Conservation (phyloP, 2,113 vertebrate species). For the Paralichthys olivaceus region DNA sequence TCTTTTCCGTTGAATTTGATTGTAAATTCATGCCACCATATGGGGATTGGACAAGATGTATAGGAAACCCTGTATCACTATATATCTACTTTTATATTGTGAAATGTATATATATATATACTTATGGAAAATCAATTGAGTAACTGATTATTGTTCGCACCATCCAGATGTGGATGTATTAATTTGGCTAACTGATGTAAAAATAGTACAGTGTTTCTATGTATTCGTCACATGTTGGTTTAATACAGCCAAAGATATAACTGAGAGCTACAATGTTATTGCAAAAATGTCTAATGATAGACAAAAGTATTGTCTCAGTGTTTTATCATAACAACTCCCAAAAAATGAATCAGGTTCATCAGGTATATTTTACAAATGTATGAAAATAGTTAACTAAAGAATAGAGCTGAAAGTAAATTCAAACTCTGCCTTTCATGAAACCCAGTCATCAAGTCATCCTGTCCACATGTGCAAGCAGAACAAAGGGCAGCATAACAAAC, state of each 20-base stretch:
- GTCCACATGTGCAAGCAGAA: slow-evolving; percentile 27
- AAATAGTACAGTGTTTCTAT: neutral
- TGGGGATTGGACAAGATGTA: neutral
- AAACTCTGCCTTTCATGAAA: slow-evolving; percentile 9
- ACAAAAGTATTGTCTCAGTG: neutral
- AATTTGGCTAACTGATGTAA: neutral
- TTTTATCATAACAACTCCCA: neutral
- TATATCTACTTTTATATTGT: neutral
- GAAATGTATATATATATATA: neutral
- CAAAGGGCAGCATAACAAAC: slow-evolving; percentile 22
- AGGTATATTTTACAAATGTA: neutral
- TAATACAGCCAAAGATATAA: neutral
- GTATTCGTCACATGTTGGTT: neutral
- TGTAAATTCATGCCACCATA: neutral
- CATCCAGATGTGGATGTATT: too few relatives aligned
- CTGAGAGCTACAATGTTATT: neutral
- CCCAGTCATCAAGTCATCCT: slow-evolving; percentile 8
- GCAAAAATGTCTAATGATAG: neutral
- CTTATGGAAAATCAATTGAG: neutral
- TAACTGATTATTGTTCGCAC: too few relatives aligned
- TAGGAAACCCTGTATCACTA: too few relatives aligned
- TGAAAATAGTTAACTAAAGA: slow-evolving; percentile 1
- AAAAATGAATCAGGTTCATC: slow-evolving; percentile 6
- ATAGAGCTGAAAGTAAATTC: neutral
- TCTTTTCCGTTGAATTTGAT: neutral